Base-by-base conservation (phyloP, 2,888 invertebrate species). In the Sicus ferrugineus region DNA sequence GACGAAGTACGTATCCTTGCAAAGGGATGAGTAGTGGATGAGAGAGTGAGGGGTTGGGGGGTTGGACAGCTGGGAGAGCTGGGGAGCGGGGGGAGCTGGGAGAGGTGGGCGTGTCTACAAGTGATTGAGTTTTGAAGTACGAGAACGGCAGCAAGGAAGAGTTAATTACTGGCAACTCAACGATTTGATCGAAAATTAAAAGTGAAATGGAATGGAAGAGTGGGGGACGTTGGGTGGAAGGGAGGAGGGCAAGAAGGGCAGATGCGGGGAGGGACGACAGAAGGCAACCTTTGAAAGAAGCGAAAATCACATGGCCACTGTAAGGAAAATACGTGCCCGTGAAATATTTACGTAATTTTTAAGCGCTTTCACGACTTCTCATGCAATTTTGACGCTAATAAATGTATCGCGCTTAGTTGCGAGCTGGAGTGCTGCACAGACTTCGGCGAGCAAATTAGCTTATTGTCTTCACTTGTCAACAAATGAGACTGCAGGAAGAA, bases 391-490 rank as follows among this genome's bases (percentile, higher is more conserved):
- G 42, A 42, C 42, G n/a, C 0, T 42, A 42, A 42, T 16, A 42
- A 42, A 42, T 42, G 42, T 3, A 42, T 9, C 14, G 42, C 42
- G 1, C 42, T 9, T 3, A 14, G 14, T n/a, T 42, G 7, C 9
- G 14, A 9, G 2, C 42, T 42, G 14, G 1, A 42, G n/a, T 42
- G 9, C n/a, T 42, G 42, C 11, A n/a, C 9, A n/a, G n/a, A 42
- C 9, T n/a, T 42, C 54, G 23, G 26, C 23, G 14, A 3, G 28
- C 34, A 64, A 69, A 63, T 69, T 69, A 64, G 64, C 56, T 69
- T 63, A 63, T 69, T 69, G 63, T 69, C 56, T 63, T 3, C n/a
- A 28, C 23, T 67, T 67, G 67, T 67, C 61, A 68, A 68, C 50
- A 50, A 52, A 26, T 52, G 21, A 61, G 68, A 61, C 61, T 19